These are phyloP conservation scores for Bombus consobrinus DNA, from an alignment of 1,140 invertebrate genomes.

Conservation along the genomic window DNA sequence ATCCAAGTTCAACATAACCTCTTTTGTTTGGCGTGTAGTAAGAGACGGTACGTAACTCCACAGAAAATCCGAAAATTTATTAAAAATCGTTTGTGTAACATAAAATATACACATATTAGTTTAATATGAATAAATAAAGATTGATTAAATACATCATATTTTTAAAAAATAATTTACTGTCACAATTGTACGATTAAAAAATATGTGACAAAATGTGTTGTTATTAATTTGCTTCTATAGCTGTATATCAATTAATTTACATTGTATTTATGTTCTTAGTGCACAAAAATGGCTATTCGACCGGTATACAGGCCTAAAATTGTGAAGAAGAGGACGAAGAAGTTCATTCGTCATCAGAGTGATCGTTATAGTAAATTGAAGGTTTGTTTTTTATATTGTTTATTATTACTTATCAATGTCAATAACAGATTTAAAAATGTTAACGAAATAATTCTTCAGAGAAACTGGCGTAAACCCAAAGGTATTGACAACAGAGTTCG, in stretches of 20 bases:
- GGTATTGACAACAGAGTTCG: slow-evolving; percentile 99
- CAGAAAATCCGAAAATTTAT: slow-evolving; percentile 56
- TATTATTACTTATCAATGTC: neutral
- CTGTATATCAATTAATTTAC: slow-evolving; percentile 7
- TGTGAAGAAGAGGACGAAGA: slow-evolving; percentile 98
- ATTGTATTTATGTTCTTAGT: slow-evolving; percentile 63
- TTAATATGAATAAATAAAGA: slow-evolving; percentile 4
- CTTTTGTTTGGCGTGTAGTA: slow-evolving; percentile 51
- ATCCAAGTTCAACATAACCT: slow-evolving; percentile 37
- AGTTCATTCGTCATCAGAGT: slow-evolving; percentile 98
- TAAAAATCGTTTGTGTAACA: slow-evolving; percentile 52
- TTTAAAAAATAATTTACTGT: slow-evolving; percentile 30
- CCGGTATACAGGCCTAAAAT: slow-evolving; percentile 94
- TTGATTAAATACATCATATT: slow-evolving; percentile 28
- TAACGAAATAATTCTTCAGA: slow-evolving; percentile 80
- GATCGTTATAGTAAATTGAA: slow-evolving; percentile 98
- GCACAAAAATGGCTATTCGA: slow-evolving; percentile 89
- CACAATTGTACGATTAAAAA: slow-evolving; percentile 5
- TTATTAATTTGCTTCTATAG: neutral
- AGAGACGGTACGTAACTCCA: slow-evolving; percentile 60
- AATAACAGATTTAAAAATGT: neutral
- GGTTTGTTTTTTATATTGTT: slow-evolving; percentile 82
- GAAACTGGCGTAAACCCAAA: slow-evolving; percentile 96
- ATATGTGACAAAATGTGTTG: slow-evolving; percentile 19
- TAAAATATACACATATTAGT: slow-evolving; percentile 20